A percentile compares a stretch with the other conserved stretches of the same genome.
These are phyloP conservation scores for Phymanthus crucifer DNA, from an alignment of 92 coral and sea anemone species.

Conservation along the genomic window DNA sequence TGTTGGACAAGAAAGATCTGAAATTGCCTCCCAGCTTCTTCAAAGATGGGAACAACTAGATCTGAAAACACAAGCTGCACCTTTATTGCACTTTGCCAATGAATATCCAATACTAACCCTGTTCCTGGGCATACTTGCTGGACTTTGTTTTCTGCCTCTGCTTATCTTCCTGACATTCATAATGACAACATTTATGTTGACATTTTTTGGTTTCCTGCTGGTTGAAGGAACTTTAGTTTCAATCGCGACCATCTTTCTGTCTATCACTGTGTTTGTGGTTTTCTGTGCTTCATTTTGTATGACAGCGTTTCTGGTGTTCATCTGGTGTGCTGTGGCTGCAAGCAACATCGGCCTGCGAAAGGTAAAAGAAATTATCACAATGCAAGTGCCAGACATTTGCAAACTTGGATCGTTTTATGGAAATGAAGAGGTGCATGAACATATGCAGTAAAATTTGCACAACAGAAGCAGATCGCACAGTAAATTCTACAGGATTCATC, in stretches of 20 bases:
- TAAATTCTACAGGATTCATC: too few species aligned
- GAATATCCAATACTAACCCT: conserved; percentile 62
- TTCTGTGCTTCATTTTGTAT: conserved; percentile 53
- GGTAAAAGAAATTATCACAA: conserved; percentile 22
- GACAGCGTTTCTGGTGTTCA: conserved; percentile 40
- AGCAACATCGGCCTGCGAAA: conserved; percentile 43
- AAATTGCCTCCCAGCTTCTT: conserved; percentile 2
- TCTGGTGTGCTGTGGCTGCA: conserved; percentile 50
- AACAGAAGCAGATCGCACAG: neutral
- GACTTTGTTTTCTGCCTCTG: conserved; percentile 59
- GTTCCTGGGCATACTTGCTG: conserved; percentile 45
- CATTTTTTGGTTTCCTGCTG: conserved; percentile 63
- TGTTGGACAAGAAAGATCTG: neutral
- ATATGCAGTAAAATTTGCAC: neutral
- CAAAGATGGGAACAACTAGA: conserved; percentile 37
- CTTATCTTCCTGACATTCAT: conserved; percentile 63
- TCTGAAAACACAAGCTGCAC: conserved; percentile 16
- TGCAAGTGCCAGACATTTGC: neutral
- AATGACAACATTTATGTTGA: conserved; percentile 44
- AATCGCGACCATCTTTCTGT: conserved; percentile 51
- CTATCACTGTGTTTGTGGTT: conserved; percentile 49
- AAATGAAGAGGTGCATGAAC: neutral
- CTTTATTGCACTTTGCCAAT: conserved; percentile 55
- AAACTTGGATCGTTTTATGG: neutral
- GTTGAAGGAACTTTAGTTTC: conserved; percentile 79